These are phyloP conservation scores for Porites lutea DNA, from an alignment of 64 coral and sea anemone genomes.

Conservation along the genomic window DNA sequence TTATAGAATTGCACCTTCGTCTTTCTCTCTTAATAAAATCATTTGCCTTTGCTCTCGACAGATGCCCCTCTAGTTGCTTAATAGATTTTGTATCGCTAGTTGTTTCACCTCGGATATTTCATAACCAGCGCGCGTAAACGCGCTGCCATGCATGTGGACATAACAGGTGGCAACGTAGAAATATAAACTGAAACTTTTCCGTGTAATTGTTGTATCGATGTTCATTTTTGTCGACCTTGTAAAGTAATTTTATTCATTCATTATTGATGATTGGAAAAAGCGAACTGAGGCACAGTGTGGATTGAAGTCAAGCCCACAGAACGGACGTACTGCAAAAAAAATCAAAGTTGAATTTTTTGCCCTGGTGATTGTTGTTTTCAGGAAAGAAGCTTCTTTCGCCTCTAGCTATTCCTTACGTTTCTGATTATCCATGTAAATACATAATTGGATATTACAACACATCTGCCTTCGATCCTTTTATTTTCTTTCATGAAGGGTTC, in stretches of 20 bases:
- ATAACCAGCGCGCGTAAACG: not conserved
- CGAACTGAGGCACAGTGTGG: not conserved
- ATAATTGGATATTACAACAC: not conserved
- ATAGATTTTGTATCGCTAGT: too few relatives aligned
- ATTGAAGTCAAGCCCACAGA: too few relatives aligned
- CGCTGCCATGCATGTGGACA: not conserved
- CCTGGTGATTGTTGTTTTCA: not conserved
- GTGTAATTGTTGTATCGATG: not conserved
- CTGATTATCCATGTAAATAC: not conserved
- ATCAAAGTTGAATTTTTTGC: not conserved
- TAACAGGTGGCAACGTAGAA: not conserved
- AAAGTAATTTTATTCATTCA: conserved; percentile 23
- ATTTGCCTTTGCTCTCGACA: not conserved
- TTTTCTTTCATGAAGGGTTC: not conserved
- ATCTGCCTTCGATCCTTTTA: conserved; percentile 1
- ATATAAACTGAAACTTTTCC: conserved; percentile 12
- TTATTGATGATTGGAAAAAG: conserved; percentile 6
- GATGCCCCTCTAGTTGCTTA: not conserved
- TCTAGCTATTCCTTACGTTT: not conserved
- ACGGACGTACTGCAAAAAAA: too few relatives aligned
- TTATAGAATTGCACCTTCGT: too few relatives aligned
- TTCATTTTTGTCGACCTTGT: not conserved
- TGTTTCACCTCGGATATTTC: not conserved
- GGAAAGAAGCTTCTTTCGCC: not conserved
- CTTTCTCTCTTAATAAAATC: not conserved